phyloP scores from a whole-genome alignment of 1,140 invertebrate genomes.

The Macrobrachium rosenbergii region DNA sequence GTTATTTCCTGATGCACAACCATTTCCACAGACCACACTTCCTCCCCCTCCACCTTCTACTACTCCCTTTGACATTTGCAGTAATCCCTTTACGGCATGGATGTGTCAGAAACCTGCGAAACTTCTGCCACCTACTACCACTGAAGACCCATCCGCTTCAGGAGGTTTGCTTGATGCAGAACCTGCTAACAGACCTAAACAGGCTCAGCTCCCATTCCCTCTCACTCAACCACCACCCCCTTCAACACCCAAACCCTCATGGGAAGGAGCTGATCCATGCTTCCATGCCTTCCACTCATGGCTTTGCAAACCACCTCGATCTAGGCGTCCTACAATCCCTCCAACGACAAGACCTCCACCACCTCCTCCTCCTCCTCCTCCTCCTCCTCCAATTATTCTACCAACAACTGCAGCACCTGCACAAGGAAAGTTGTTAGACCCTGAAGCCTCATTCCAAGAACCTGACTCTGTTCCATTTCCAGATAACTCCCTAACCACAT shows the following conservation, averaged over 20 bases:
- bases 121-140: not conserved
- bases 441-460: constrained; percentile 32
- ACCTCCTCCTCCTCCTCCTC: constrained; percentile 14
- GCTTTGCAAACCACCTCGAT: not conserved
- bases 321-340: not conserved
- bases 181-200: not conserved
- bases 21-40: not conserved
- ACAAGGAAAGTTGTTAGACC: not conserved
- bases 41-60: not conserved
- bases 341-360: not conserved
- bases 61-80: constrained; percentile 25
- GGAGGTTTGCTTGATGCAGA: constrained; percentile 4
- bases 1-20: not conserved
- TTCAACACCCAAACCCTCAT: not conserved
- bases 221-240: not conserved
- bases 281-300: constrained; percentile 48
- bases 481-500: constrained; percentile 18
- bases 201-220: not conserved
- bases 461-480: constrained; percentile 11
- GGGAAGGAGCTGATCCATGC: constrained; percentile 42
- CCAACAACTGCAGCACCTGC: not conserved
- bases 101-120: not conserved
- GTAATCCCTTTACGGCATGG: constrained; percentile 28
- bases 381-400: not conserved
- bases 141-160: not conserved